Evolutionary conservation across 2,888 invertebrate species (phyloP).

Genomic region (Amblyjoppa proteus): DNA sequence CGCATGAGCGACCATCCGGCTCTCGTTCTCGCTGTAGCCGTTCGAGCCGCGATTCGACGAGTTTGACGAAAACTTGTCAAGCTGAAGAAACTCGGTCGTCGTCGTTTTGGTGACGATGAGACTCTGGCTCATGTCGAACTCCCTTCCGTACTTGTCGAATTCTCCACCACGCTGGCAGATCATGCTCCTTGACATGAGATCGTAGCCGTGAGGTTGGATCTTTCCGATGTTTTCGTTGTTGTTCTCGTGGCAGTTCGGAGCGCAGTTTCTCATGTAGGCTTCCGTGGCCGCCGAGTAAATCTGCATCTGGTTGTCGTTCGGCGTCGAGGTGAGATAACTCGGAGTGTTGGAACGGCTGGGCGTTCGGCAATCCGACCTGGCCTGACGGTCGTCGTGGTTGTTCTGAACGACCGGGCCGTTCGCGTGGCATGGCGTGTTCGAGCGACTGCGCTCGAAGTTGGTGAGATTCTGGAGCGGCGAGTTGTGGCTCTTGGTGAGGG

Average conservation of each 20-base stretch:
- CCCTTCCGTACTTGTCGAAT: slow-evolving; percentile 75
- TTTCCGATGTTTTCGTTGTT: slow-evolving; percentile 68
- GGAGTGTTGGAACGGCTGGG: slow-evolving; percentile 78
- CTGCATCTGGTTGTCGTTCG: slow-evolving; percentile 76
- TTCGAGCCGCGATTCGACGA: slow-evolving; percentile 73
- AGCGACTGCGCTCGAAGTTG: slow-evolving; percentile 76
- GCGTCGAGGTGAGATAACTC: slow-evolving; percentile 67
- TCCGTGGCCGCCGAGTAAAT: slow-evolving; percentile 74
- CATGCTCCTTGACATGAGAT: slow-evolving; percentile 80
- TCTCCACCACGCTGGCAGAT: slow-evolving; percentile 77
- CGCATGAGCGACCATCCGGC: slow-evolving; percentile 58
- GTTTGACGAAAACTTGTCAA: slow-evolving; percentile 81
- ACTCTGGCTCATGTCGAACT: slow-evolving; percentile 84
- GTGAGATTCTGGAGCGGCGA: slow-evolving; percentile 78
- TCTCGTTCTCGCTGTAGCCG: slow-evolving; percentile 40
- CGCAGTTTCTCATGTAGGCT: slow-evolving; percentile 75
- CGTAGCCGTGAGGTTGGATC: slow-evolving; percentile 64
- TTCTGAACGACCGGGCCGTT: slow-evolving; percentile 53
- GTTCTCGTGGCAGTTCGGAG: slow-evolving; percentile 74
- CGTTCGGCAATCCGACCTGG: slow-evolving; percentile 82
- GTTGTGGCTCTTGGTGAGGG: slow-evolving; percentile 81
- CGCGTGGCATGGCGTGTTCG: slow-evolving; percentile 73
- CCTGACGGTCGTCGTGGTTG: slow-evolving; percentile 78
- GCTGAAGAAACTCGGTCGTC: slow-evolving; percentile 82
- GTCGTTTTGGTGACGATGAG: slow-evolving; percentile 82